Evolutionary conservation across 2,113 vertebrate genomes (phyloP).

Genomic region (Eudyptes chrysolophus): DNA sequence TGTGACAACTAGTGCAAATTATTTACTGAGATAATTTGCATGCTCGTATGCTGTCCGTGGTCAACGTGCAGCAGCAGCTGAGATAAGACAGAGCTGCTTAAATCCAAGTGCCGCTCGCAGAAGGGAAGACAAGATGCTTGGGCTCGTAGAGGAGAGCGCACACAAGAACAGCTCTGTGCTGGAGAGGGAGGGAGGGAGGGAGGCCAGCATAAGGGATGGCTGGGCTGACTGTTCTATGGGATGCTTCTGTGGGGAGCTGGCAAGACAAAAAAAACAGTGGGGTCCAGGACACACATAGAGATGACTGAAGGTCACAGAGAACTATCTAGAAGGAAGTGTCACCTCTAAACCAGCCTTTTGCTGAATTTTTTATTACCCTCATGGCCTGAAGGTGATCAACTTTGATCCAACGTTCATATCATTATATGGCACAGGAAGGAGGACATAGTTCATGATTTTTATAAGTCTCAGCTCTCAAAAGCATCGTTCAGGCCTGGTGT

Average conservation of each 20-base stretch:
- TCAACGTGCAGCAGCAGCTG: not conserved
- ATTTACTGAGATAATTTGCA: not conserved
- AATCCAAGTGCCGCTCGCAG: not conserved
- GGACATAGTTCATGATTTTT: not conserved
- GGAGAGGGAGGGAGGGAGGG: not conserved
- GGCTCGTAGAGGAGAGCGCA: not conserved
- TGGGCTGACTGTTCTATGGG: not conserved
- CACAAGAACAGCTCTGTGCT: not conserved
- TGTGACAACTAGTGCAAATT: not conserved
- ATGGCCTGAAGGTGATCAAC: not conserved
- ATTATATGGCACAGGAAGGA: not conserved
- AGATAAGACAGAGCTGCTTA: not conserved
- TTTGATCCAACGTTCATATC: not conserved
- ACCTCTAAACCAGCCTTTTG: not conserved
- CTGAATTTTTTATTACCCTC: not conserved
- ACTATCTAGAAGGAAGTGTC: not conserved
- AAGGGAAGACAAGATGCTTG: not conserved
- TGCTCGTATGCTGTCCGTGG: not conserved
- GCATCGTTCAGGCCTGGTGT: not conserved
- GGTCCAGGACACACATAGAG: not conserved
- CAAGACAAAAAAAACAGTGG: not conserved
- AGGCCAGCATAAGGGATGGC: fast-evolving
- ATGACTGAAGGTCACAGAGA: not conserved
- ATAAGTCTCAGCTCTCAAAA: not conserved
- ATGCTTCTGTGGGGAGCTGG: not conserved